These are phyloP conservation scores for Dermolepida albohirtum DNA, from an alignment of 2,888 invertebrate genomes.

Conservation along the genomic window DNA sequence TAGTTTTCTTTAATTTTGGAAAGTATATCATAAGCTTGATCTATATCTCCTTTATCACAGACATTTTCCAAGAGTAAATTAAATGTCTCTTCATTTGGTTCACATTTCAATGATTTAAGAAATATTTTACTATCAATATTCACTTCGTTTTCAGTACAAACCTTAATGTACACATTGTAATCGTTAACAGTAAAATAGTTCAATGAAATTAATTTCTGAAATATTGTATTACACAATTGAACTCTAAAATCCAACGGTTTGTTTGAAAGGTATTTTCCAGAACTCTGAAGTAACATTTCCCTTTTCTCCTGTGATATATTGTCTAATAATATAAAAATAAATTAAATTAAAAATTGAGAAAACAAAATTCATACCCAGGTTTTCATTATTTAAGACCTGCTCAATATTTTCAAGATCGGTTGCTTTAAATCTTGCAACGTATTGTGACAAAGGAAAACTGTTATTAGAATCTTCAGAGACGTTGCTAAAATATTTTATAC, in stretches of 20 bases:
- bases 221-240: slow-evolving; percentile 68
- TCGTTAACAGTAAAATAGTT: slow-evolving; percentile 66
- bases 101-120: slow-evolving; percentile 65
- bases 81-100: slow-evolving; percentile 69
- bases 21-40: slow-evolving; percentile 70
- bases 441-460: too few relatives aligned
- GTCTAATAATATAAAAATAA: slow-evolving; percentile 46
- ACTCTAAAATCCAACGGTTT: slow-evolving; percentile 66
- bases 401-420: too few relatives aligned
- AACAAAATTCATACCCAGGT: too few relatives aligned
- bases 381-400: too few relatives aligned
- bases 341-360: too few relatives aligned
- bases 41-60: slow-evolving; percentile 70
- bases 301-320: slow-evolving; percentile 64
- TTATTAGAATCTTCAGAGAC: too few relatives aligned
- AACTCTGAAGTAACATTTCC: slow-evolving; percentile 68
- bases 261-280: slow-evolving; percentile 69
- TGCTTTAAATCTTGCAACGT: too few relatives aligned
- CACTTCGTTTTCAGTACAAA: slow-evolving; percentile 71
- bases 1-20: slow-evolving; percentile 71
- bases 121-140: slow-evolving; percentile 65
- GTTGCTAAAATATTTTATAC: too few relatives aligned
- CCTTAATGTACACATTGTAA: slow-evolving; percentile 70
- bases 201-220: slow-evolving; percentile 66
- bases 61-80: slow-evolving; percentile 70